A percentile compares a stretch with the other conserved stretches of the same genome.
Evolutionary conservation across 2,888 invertebrate species (phyloP).

Genomic region (Carterocephalus palaemon): DNA sequence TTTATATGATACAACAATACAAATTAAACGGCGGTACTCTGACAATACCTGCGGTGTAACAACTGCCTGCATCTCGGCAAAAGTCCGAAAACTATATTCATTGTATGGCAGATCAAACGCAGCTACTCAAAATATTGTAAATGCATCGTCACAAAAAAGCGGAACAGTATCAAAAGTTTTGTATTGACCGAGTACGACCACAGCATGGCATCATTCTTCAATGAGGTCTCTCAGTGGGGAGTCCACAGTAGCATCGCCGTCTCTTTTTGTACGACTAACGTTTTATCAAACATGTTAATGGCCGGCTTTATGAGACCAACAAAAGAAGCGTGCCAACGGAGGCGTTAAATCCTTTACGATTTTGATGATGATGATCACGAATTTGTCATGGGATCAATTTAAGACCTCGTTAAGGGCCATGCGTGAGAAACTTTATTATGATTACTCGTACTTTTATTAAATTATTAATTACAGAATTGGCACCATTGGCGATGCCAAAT

Average conservation of each 20-base stretch:
- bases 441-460: neutral
- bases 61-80: neutral
- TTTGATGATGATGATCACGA: conserved; percentile 70
- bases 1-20: no score
- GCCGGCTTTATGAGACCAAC: conserved; percentile 74
- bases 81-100: neutral
- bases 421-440: conserved; percentile 26
- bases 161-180: conserved; percentile 54
- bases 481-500: neutral
- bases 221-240: conserved; percentile 66
- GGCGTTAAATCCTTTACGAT: conserved; percentile 80
- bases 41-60: no score
- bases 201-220: conserved; percentile 66
- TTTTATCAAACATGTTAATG: conserved; percentile 79
- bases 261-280: conserved; percentile 72
- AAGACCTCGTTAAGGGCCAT: conserved; percentile 32
- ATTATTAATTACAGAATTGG: conserved; percentile 2
- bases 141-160: conserved; percentile 50
- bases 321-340: conserved; percentile 77
- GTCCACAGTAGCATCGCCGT: conserved; percentile 68
- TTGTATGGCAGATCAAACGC: conserved; percentile 49
- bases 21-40: no score
- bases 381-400: conserved; percentile 68
- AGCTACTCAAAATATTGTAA: conserved; percentile 38
- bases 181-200: conserved; percentile 51